Conservation (phyloP, 2,113 vertebrate genomes). For the Cyprinodon variegatus region DNA sequence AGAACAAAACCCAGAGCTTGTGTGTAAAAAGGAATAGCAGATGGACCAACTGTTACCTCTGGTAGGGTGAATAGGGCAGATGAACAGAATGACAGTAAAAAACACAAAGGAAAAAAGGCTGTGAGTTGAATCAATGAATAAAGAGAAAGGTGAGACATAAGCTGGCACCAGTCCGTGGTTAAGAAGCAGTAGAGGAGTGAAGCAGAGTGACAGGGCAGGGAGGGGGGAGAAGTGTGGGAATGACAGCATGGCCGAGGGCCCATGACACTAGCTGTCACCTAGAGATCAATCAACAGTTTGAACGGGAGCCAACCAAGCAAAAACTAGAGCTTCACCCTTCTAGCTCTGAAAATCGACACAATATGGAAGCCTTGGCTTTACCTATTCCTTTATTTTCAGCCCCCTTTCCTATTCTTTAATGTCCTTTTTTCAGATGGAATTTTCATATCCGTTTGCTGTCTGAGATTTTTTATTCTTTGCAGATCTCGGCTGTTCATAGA, state of each 20-base stretch:
- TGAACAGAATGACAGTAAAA: conserved; percentile 46
- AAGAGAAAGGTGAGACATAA: conserved; percentile 49
- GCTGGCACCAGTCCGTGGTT: conserved; percentile 35
- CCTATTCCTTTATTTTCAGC: conserved; percentile 15
- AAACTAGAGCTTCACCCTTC: conserved; percentile 54
- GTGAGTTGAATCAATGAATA: conserved; percentile 29
- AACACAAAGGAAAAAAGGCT: conserved; percentile 8
- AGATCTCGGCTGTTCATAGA: conserved; percentile 10
- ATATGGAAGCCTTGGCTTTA: conserved; percentile 1
- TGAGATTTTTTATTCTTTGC: conserved; percentile 6
- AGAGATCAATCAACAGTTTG: conserved; percentile 70
- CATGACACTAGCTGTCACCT: conserved; percentile 74
- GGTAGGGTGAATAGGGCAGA: conserved; percentile 21
- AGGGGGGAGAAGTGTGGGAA: conserved; percentile 28
- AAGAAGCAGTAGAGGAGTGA: conserved; percentile 44
- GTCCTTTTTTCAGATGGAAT: conserved; percentile 22
- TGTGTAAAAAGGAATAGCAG: conserved; percentile 26
- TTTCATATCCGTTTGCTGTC: conserved; percentile 16
- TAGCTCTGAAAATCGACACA: conserved; percentile 21
- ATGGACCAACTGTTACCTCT: conserved; percentile 45
- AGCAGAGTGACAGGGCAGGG: conserved; percentile 33
- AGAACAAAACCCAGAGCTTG: conserved; percentile 28
- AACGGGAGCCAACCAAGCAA: conserved; percentile 59
- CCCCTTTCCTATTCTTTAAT: neutral
- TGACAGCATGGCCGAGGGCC: conserved; percentile 69